Percentiles rank a stretch among this genome's conserved stretches.
Evolutionary conservation across 2,797 vertebrate genomes (phyloP).

Genomic region (Leptodactylus fallax): DNA sequence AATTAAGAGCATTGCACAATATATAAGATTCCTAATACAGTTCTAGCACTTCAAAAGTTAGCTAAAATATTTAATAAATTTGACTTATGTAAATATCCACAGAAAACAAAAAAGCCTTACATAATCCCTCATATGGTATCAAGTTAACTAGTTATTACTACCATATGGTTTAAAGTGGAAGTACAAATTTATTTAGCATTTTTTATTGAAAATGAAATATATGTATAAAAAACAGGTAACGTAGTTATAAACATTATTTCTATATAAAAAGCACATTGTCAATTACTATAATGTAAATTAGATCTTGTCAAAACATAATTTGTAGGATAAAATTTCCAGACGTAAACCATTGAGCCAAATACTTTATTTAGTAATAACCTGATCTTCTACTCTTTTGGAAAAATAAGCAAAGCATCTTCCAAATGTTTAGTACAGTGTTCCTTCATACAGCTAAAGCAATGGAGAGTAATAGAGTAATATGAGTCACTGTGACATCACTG

Average conservation of each 20-base stretch:
- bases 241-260: not conserved
- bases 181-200: not conserved
- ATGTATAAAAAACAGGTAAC: not conserved
- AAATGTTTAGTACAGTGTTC: not conserved
- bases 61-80: constrained; percentile 12
- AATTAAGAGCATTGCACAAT: not conserved
- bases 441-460: no score
- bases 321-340: not conserved
- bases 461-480: not conserved
- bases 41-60: not conserved
- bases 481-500: not conserved
- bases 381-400: not conserved
- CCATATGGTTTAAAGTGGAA: not conserved
- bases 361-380: not conserved
- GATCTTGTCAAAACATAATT: not conserved
- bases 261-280: constrained; percentile 5
- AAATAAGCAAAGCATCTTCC: not conserved
- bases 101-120: not conserved
- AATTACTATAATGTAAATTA: not conserved
- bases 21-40: no score
- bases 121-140: not conserved
- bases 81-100: constrained; percentile 1
- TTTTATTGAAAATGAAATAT: not conserved
- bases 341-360: not conserved
- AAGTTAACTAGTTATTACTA: not conserved